Percentiles rank a stretch among this genome's conserved stretches.
These are phyloP conservation scores for Gymnoscelis rufifasciata DNA, from an alignment of 2,888 invertebrate genomes.

Conservation along the genomic window DNA sequence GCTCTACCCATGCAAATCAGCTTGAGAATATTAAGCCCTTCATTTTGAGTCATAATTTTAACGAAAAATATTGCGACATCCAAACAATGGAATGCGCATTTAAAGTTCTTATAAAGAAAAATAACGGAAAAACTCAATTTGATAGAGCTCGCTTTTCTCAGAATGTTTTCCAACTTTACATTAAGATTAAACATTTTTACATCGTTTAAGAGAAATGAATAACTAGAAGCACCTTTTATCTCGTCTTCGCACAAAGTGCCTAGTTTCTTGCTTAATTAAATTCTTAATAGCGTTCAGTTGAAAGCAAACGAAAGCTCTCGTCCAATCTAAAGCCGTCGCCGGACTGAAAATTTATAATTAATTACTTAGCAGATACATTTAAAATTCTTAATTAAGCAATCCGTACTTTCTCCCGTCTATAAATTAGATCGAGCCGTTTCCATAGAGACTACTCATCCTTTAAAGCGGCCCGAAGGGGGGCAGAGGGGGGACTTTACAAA, in stretches of 20 bases:
- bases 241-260: conserved; percentile 11
- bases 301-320: conserved; percentile 44
- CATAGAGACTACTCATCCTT: conserved; percentile 80
- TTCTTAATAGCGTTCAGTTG: conserved; percentile 47
- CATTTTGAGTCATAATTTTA: no score
- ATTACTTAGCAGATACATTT: conserved; percentile 75
- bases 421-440: conserved; percentile 80
- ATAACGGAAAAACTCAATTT: no score
- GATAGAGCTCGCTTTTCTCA: neutral
- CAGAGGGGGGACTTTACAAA: conserved; percentile 69
- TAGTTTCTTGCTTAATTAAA: conserved; percentile 56
- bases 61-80: no score
- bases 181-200: no score
- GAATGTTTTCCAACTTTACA: no score
- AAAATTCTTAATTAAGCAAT: conserved; percentile 79
- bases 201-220: conserved; percentile 1
- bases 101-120: no score
- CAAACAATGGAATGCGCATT: no score
- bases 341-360: conserved; percentile 71
- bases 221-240: conserved; percentile 1
- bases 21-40: neutral
- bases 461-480: conserved; percentile 72
- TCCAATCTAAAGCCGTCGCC: conserved; percentile 42
- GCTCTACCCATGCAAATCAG: conserved; percentile 28
- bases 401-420: conserved; percentile 78